Evolutionary conservation across 2,797 vertebrate species (phyloP).

Genomic region (Clangula hyemalis): DNA sequence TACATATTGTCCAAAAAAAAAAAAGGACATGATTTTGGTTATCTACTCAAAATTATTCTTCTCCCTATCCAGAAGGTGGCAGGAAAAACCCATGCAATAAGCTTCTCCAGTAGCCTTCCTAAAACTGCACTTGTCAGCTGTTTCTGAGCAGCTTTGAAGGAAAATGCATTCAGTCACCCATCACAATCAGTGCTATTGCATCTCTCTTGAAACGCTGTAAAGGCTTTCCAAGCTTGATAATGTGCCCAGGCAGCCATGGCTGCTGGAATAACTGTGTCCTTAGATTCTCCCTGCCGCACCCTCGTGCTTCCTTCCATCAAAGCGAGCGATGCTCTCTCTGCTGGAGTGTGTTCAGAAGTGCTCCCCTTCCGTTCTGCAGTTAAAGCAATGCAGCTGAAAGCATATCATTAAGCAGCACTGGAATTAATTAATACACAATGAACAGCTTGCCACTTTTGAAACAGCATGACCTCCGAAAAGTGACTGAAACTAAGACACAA

Average conservation of each 20-base stretch:
- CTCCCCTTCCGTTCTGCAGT: not conserved
- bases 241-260: not conserved
- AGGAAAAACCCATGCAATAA: not conserved
- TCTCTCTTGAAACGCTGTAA: not conserved
- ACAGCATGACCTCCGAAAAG: not conserved
- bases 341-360: not conserved
- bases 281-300: not conserved
- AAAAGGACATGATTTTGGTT: not conserved
- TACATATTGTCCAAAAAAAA: not conserved
- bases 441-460: not conserved
- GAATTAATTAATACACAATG: not conserved
- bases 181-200: not conserved
- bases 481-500: not conserved
- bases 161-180: slow-evolving; percentile 43
- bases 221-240: not conserved
- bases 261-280: not conserved
- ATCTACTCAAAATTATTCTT: not conserved
- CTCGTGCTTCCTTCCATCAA: not conserved
- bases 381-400: not conserved
- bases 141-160: slow-evolving; percentile 32
- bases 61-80: slow-evolving; percentile 64
- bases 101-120: not conserved
- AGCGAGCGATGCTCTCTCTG: not conserved
- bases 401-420: not conserved
- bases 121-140: not conserved